A percentile compares a stretch with the other conserved stretches of the same genome.
phyloP scores from a whole-genome alignment of 2,113 vertebrate species.

The Strix aluco region DNA sequence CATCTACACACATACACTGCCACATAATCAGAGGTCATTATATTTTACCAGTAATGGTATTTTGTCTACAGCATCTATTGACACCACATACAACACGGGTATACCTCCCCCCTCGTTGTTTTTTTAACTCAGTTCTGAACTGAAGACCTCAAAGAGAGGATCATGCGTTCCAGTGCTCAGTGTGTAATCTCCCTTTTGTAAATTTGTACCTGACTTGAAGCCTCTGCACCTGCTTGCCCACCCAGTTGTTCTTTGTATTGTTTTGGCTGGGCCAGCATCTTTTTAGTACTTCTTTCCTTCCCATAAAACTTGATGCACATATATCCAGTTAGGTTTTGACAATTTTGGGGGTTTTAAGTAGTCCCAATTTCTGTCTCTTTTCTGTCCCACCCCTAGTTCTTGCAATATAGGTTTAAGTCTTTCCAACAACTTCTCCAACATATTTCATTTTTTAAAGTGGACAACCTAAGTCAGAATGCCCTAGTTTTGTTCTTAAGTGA shows the following conservation, averaged over 20 bases:
- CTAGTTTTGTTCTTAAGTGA: background rate
- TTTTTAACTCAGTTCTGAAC: background rate
- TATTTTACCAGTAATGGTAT: background rate
- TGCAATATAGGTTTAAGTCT: background rate
- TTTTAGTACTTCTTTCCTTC: background rate
- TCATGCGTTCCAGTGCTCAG: background rate
- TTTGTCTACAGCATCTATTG: background rate
- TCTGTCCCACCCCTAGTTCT: background rate
- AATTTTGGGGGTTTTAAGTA: background rate
- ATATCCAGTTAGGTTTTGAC: background rate
- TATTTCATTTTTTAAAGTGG: background rate
- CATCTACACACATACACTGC: background rate
- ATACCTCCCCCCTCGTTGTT: background rate
- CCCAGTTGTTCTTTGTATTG: background rate
- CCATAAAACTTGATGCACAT: background rate
- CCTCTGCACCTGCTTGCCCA: background rate
- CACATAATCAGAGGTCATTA: background rate
- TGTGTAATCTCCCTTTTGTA: background rate
- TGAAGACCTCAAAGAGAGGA: background rate
- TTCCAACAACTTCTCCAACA: background rate
- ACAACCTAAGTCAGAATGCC: background rate
- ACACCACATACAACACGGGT: background rate
- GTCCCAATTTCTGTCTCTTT: background rate
- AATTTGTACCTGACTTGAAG: background rate
- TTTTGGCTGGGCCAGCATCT: background rate